These are phyloP conservation scores for Ostrea edulis DNA, from an alignment of 1,140 invertebrate genomes.

Conservation along the genomic window DNA sequence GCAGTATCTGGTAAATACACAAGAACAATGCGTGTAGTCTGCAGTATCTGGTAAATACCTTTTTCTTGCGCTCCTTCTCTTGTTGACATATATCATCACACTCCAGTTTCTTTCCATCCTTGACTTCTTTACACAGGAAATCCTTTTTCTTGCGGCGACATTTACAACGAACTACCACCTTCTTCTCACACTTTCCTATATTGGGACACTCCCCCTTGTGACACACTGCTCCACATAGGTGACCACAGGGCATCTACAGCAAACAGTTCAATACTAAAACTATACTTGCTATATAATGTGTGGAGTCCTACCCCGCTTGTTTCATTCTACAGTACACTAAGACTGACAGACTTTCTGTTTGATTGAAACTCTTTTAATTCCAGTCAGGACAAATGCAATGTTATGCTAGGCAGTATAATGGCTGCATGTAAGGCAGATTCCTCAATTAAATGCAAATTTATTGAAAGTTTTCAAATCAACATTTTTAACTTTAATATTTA, in stretches of 20 bases:
- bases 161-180: slow-evolving; percentile 88
- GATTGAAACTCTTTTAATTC: no score
- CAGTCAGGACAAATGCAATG: no score
- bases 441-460: no score
- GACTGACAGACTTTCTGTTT: no score
- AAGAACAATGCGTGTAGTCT: no score
- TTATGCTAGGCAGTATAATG: no score
- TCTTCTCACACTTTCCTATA: slow-evolving; percentile 86
- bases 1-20: slow-evolving; percentile 50
- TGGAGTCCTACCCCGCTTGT: no score
- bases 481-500: no score
- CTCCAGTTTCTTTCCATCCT: slow-evolving; percentile 64
- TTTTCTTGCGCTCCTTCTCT: slow-evolving; percentile 66
- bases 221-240: slow-evolving; percentile 88
- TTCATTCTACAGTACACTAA: no score
- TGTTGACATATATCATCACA: slow-evolving; percentile 77
- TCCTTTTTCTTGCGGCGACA: slow-evolving; percentile 91
- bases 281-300: no score
- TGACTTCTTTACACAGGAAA: slow-evolving; percentile 83
- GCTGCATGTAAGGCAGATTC: no score
- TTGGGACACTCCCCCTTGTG: slow-evolving; percentile 88
- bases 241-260: slow-evolving; percentile 82
- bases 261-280: not conserved
- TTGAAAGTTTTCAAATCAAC: no score
- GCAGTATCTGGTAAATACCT: slow-evolving; percentile 60